Percentiles rank a stretch among this genome's conserved stretches.
Evolutionary conservation across 1,140 invertebrate species (phyloP).

Genomic region (Plutomurus gul): DNA sequence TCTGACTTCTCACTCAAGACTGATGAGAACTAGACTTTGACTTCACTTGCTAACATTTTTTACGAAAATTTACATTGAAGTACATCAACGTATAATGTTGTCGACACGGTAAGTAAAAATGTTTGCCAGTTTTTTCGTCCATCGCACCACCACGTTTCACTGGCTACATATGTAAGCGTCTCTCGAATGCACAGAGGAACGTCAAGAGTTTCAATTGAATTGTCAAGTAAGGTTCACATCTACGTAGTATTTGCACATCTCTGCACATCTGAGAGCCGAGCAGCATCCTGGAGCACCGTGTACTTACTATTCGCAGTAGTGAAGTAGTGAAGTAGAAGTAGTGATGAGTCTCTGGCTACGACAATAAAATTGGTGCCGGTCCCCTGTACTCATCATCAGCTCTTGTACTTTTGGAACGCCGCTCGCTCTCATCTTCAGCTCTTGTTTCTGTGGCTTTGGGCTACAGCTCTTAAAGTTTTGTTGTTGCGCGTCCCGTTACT

Average conservation of each 20-base stretch:
- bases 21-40: slow-evolving; percentile 14
- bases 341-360: neutral
- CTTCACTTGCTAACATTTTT: slow-evolving; percentile 6
- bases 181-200: too few relatives aligned
- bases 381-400: neutral
- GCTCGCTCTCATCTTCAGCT: neutral
- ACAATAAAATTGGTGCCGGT: neutral
- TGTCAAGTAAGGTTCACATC: neutral
- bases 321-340: neutral
- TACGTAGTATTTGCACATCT: neutral
- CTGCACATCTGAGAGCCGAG: too few relatives aligned
- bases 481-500: neutral
- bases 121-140: slow-evolving; percentile 4
- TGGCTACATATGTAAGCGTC: too few relatives aligned
- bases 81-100: neutral
- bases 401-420: neutral
- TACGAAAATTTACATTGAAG: slow-evolving; percentile 3
- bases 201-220: slow-evolving; percentile 4
- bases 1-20: neutral
- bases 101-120: neutral
- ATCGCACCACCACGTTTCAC: too few relatives aligned
- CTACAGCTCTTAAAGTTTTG: neutral
- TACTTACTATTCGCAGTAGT: neutral
- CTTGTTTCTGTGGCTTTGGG: slow-evolving; percentile 21
- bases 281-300: too few relatives aligned